These are phyloP conservation scores for Amphiprion ocellaris DNA, from an alignment of 2,113 vertebrate species.

Conservation along the genomic window DNA sequence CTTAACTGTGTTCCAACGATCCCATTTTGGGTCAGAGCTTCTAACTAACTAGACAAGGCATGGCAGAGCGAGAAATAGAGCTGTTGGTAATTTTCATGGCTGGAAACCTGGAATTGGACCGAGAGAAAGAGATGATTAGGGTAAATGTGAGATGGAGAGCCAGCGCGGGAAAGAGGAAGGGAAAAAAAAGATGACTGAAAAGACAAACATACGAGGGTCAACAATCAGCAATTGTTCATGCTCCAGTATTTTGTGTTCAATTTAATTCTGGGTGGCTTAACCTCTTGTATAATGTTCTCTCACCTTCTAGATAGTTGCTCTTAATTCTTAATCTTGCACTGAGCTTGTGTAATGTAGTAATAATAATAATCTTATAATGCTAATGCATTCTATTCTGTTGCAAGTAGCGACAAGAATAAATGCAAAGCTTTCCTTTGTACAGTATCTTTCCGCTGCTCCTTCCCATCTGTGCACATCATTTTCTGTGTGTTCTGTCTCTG, in stretches of 20 bases:
- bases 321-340: slow-evolving; percentile 19
- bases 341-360: background rate
- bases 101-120: slow-evolving; percentile 3
- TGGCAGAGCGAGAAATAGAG: slow-evolving; percentile 18
- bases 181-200: slow-evolving; percentile 5
- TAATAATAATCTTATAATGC: background rate
- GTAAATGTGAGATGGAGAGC: slow-evolving; percentile 19
- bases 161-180: background rate
- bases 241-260: slow-evolving; percentile 34
- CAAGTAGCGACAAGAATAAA: background rate
- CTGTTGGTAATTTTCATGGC: slow-evolving; percentile 43
- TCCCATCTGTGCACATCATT: slow-evolving; percentile 22
- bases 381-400: background rate
- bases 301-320: slow-evolving; percentile 30
- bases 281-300: slow-evolving; percentile 39
- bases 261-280: slow-evolving; percentile 48
- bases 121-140: slow-evolving; percentile 1
- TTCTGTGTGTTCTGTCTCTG: slow-evolving; percentile 27
- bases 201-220: slow-evolving; percentile 3
- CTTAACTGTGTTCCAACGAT: background rate
- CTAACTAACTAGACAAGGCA: slow-evolving; percentile 19
- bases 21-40: slow-evolving; percentile 11
- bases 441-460: background rate
- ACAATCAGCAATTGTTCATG: slow-evolving; percentile 34
- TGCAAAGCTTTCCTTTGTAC: background rate